Base-by-base conservation (phyloP, 2,797 vertebrate genomes). In the Euphonia xanthogaster region DNA sequence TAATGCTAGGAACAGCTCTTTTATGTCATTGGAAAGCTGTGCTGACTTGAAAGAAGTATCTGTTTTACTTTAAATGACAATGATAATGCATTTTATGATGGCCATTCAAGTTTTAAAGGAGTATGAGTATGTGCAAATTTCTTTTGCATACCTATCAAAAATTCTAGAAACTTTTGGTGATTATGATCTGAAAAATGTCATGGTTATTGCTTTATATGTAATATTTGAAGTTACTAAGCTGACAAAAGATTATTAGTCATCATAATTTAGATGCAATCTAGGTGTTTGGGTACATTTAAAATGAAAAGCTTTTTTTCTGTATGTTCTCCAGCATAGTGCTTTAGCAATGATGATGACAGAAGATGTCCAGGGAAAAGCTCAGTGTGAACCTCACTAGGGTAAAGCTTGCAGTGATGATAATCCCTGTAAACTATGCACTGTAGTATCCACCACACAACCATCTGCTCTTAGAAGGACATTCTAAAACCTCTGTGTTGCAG, bases 1-100 rank as follows among this genome's bases (percentile, higher is more conserved):
- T 96, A 89, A 91, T 91, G 96, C 72, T 93, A 50, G 93, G 66
- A 86, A 65, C 67, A 72, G 78, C 80, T 78, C 82, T 96, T 96
- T 57, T 91, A 80, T 96, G 73, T 76, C 31, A 30, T 74, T 88
- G 74, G 62, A 35, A 93, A 94, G 78, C 77, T 84, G 94, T 93
- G 84, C 91, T 92, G 91, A 95, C 93, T 95, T 60, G n/a, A 55
- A 87, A 79, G 53, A n/a, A 40, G 33, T 82, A 14, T 93, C 86
- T 79, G 44, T 82, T 91, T 85, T 85, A 90, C 58, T 88, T 92
- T 39, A 80, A 81, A 55, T 78, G 66, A 39, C 48, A 65, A 66
- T 2, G 2, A 22, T 73, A 91, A 91, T 68, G 35, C 21, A 7
- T 84, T 91, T 79, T 84, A 70, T 91, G 51, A 67, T 60, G 83